These are phyloP conservation scores for Neodiprion pinetum DNA, from an alignment of 1,140 invertebrate species.

Conservation along the genomic window DNA sequence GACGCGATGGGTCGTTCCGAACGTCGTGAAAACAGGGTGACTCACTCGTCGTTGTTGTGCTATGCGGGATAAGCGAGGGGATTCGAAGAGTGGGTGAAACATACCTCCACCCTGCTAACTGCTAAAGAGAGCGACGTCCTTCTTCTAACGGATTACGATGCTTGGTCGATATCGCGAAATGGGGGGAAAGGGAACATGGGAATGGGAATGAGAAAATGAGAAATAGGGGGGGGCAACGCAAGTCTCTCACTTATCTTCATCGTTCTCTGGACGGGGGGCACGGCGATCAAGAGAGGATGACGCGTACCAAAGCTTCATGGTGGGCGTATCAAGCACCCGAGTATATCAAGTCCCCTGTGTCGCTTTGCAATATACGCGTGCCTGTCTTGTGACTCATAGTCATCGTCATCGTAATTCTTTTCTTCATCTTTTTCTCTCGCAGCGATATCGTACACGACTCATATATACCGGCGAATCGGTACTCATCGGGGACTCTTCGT, in stretches of 20 bases:
- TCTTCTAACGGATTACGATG: neutral
- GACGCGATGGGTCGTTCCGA: neutral
- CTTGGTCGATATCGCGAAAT: neutral
- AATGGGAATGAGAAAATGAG: neutral
- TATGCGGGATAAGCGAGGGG: too few relatives aligned
- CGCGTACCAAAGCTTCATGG: neutral
- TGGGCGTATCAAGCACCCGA: neutral
- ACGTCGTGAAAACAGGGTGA: slow-evolving; percentile 1
- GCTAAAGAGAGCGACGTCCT: too few relatives aligned
- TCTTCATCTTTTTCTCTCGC: neutral
- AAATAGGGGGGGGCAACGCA: neutral
- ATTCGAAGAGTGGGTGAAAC: too few relatives aligned
- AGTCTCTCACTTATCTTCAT: neutral
- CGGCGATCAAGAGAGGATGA: neutral
- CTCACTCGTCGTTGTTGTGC: neutral
- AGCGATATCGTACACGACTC: too few relatives aligned
- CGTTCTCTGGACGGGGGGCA: neutral
- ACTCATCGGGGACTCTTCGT: too few relatives aligned
- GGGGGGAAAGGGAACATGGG: neutral
- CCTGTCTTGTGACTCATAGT: neutral
- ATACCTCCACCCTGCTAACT: too few relatives aligned
- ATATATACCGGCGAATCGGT: too few relatives aligned
- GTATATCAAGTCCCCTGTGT: neutral
- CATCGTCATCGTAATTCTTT: neutral
- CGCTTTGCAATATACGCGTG: neutral